Evolutionary conservation across 1,140 invertebrate species (phyloP).

Genomic region (Halesus radiatus): DNA sequence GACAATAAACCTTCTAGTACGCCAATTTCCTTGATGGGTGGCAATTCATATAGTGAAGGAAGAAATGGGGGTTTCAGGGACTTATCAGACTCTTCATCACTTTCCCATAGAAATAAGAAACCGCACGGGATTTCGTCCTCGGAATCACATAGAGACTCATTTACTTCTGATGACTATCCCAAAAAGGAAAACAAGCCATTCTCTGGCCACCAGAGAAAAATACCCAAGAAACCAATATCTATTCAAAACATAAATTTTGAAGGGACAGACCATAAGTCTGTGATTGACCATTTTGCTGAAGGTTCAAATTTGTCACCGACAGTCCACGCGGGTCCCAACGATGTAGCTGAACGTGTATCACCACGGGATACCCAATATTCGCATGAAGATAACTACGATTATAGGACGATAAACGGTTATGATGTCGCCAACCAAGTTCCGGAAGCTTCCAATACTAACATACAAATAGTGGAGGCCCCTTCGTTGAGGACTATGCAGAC

Average conservation of each 20-base stretch:
- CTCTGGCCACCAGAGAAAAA: slow-evolving; percentile 53
- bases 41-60: slow-evolving; percentile 1
- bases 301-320: slow-evolving; percentile 49
- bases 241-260: slow-evolving; percentile 67
- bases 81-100: background rate
- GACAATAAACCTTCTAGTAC: slow-evolving; percentile 49
- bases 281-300: slow-evolving; percentile 63
- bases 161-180: background rate
- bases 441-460: slow-evolving; percentile 65
- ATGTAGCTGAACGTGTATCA: slow-evolving; percentile 55
- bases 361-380: slow-evolving; percentile 55
- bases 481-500: background rate
- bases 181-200: background rate
- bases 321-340: slow-evolving; percentile 29
- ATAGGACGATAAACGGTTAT: slow-evolving; percentile 62
- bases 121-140: too few species aligned
- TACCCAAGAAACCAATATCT: slow-evolving; percentile 65
- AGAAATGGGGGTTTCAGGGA: background rate
- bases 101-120: background rate
- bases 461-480: slow-evolving; percentile 63
- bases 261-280: slow-evolving; percentile 63
- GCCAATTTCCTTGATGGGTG: background rate
- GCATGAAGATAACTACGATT: slow-evolving; percentile 61
- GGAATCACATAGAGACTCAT: background rate
- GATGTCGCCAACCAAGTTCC: slow-evolving; percentile 59